Evolutionary conservation across 2,797 vertebrate species (phyloP).

Genomic region (Orientallactaga sibirica): DNA sequence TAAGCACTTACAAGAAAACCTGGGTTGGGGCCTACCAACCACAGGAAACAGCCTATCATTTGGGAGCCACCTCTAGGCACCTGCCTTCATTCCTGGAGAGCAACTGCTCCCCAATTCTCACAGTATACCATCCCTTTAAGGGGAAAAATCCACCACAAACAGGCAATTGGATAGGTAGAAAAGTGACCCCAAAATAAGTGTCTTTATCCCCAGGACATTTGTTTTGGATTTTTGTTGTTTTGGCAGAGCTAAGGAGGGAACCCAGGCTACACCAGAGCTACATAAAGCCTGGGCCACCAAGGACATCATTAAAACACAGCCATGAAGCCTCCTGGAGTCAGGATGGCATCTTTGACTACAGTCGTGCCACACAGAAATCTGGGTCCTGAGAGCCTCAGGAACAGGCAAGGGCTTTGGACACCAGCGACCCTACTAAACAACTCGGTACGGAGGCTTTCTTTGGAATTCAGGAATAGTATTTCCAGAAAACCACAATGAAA

Average conservation of each 20-base stretch:
- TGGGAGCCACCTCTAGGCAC: not conserved
- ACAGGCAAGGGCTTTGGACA: not conserved
- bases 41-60: not conserved
- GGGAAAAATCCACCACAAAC: not conserved
- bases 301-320: not conserved
- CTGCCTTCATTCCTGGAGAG: not conserved
- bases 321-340: not conserved
- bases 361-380: accelerated
- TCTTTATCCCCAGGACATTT: not conserved
- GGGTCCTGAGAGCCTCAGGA: not conserved
- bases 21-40: not conserved
- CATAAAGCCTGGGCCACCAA: not conserved
- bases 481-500: not conserved
- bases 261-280: not conserved
- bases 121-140: not conserved
- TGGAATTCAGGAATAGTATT: not conserved
- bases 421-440: not conserved
- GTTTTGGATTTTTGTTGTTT: not conserved
- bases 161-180: not conserved
- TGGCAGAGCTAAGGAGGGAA: not conserved
- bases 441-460: not conserved
- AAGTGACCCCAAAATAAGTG: not conserved
- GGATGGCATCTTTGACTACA: not conserved
- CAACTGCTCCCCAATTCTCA: not conserved
- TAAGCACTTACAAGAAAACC: not conserved